Evolutionary conservation across 1,140 invertebrate genomes (phyloP).

Genomic region (Dufourea novaeangliae): DNA sequence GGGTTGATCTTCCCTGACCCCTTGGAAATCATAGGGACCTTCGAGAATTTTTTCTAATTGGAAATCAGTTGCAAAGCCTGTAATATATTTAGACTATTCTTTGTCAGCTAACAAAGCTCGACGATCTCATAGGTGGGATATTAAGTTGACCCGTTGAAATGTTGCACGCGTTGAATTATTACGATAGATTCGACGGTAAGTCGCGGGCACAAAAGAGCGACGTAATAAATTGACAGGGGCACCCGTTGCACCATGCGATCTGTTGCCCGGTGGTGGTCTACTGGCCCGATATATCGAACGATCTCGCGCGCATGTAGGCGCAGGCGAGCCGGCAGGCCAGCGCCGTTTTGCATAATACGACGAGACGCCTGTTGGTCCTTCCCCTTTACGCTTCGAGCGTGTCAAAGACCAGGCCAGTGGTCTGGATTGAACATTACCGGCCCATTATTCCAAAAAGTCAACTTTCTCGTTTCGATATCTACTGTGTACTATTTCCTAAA

Average conservation of each 20-base stretch:
- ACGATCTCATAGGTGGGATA: too few species aligned
- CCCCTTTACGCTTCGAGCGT: conserved; percentile 58
- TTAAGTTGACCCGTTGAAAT: background rate
- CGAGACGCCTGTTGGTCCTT: conserved; percentile 68
- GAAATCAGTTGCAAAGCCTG: too few species aligned
- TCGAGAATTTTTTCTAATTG: too few species aligned
- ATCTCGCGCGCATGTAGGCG: conserved; percentile 68
- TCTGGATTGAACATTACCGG: too few species aligned
- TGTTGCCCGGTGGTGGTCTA: conserved; percentile 68
- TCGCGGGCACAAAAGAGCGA: conserved; percentile 40
- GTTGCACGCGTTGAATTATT: conserved; percentile 19
- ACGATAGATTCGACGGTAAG: conserved; percentile 27
- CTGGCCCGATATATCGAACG: conserved; percentile 66
- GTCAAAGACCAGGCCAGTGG: conserved; percentile 48
- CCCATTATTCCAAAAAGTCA: too few species aligned
- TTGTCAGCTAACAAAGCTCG: too few species aligned
- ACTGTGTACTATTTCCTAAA: too few species aligned
- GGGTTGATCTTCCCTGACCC: too few species aligned
- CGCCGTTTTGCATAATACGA: conserved; percentile 74
- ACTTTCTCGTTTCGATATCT: too few species aligned
- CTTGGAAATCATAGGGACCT: too few species aligned
- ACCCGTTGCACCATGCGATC: conserved; percentile 51
- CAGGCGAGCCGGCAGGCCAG: conserved; percentile 59
- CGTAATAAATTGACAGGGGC: conserved; percentile 58
- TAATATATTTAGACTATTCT: too few species aligned